Conservation (phyloP, 2,888 invertebrate genomes). For the Drosophila robusta region DNA sequence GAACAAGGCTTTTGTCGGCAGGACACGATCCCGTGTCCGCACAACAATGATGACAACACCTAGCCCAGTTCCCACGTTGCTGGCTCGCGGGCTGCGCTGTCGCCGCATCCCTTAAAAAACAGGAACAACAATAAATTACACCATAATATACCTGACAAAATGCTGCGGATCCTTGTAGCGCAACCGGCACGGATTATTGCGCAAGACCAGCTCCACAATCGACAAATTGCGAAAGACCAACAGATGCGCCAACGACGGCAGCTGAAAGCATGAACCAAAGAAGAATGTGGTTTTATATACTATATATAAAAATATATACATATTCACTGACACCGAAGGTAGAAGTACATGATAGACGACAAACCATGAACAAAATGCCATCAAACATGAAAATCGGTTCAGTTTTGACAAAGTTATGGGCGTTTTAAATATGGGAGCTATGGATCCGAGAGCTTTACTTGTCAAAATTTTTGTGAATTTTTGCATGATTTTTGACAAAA, state of each 20-base stretch:
- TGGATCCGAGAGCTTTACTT: too few relatives aligned
- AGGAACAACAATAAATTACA: conserved; percentile 35
- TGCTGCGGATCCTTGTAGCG: conserved; percentile 50
- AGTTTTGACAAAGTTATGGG: too few relatives aligned
- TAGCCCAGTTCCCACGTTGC: conserved; percentile 43
- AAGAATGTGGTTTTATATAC: neutral
- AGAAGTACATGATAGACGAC: too few relatives aligned
- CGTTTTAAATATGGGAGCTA: too few relatives aligned
- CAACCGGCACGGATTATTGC: conserved; percentile 84
- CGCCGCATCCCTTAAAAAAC: conserved; percentile 26
- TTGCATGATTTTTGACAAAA: too few relatives aligned
- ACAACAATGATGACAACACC: conserved; percentile 7
- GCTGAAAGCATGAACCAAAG: conserved; percentile 87
- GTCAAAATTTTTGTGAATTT: too few relatives aligned
- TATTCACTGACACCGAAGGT: too few relatives aligned
- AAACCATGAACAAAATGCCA: too few relatives aligned
- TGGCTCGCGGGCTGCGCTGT: conserved; percentile 13
- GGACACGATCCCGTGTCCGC: conserved; percentile 3
- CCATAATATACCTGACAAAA: conserved; percentile 86
- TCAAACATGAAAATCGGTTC: too few relatives aligned
- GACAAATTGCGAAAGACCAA: conserved; percentile 88
- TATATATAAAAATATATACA: too few relatives aligned
- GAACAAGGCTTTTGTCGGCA: conserved; percentile 10
- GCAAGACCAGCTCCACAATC: conserved; percentile 90
- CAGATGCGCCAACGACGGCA: conserved; percentile 87